Evolutionary conservation across 2,797 vertebrate genomes (phyloP), one percentile per base, ranked within the genome.

Genomic region (Girardinus metallicus): DNA sequence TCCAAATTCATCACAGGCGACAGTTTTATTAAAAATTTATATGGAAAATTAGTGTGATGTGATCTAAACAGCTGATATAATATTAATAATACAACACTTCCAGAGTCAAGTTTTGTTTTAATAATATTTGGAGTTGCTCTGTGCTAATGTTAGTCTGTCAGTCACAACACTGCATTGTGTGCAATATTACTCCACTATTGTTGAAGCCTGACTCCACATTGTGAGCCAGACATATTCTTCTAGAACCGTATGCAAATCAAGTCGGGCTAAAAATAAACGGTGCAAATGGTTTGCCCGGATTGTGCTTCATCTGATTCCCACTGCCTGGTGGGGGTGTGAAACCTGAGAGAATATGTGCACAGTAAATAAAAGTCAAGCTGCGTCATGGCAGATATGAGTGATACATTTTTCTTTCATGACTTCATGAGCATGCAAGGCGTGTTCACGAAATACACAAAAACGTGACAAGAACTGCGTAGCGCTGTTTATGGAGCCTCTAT

Each of bases 11-110:
- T 91, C 85, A 86, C 78, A 77, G 78, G 76, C 81, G 87, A 91
- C 91, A 84, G 78, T 79, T 89, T 88, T 81, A 85, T 91, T 78
- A 87, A 83, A 86, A 82, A 87, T 87, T 83, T 79, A 80, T 75
- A 87, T 81, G 23, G 5, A 77, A 85, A 77, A 83, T 71, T 82
- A 57, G 84, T 85, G 79, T 86, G 74, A 66, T 41, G 73, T 5
- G 49, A 26, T 55, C 78, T 78, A 79, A 83, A 41, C 41, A 70
- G 49, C 44, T 13, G 72, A 83, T 85, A 71, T 79, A 85, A 84
- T 80, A 83, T 86, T 74, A 79, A 0, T 2, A 74, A 75, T 34
- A 18, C 44, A 73, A 47, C 23, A 55, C 60, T 73, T 68, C 64
- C 29, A 62, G 72, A 79, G 76, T 71, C 60, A 51, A 53, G 53